Conservation (phyloP, 2,113 vertebrate species). For the Merops nubicus region DNA sequence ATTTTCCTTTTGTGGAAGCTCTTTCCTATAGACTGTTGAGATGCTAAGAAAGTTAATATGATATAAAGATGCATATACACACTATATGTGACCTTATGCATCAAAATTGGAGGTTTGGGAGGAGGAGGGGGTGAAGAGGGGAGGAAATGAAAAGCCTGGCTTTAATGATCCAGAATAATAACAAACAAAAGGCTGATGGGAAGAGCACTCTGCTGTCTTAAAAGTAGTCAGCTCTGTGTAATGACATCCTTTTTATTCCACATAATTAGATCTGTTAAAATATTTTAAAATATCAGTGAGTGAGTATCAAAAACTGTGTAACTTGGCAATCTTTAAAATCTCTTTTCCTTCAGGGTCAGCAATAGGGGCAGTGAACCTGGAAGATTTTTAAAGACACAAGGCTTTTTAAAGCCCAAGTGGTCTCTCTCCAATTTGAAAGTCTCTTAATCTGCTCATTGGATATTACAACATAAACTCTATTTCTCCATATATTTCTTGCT, state of each 20-base stretch:
- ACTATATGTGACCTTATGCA: background rate
- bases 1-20: background rate
- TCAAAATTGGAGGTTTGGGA: background rate
- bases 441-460: background rate
- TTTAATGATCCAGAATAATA: background rate
- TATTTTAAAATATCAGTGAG: background rate
- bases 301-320: background rate
- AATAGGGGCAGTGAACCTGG: background rate
- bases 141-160: background rate
- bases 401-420: background rate
- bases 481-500: background rate
- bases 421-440: slow-evolving; percentile 5
- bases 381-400: slow-evolving; percentile 13
- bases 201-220: background rate
- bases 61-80: background rate
- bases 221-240: background rate
- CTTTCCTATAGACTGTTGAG: background rate
- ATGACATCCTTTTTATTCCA: background rate
- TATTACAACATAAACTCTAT: background rate
- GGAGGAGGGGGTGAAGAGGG: rapidly evolving
- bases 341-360: background rate
- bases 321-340: background rate
- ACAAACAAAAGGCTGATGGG: background rate
- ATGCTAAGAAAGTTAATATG: background rate
- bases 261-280: background rate